Conservation (phyloP, 2,113 vertebrate genomes). For the Scophthalmus maximus region DNA sequence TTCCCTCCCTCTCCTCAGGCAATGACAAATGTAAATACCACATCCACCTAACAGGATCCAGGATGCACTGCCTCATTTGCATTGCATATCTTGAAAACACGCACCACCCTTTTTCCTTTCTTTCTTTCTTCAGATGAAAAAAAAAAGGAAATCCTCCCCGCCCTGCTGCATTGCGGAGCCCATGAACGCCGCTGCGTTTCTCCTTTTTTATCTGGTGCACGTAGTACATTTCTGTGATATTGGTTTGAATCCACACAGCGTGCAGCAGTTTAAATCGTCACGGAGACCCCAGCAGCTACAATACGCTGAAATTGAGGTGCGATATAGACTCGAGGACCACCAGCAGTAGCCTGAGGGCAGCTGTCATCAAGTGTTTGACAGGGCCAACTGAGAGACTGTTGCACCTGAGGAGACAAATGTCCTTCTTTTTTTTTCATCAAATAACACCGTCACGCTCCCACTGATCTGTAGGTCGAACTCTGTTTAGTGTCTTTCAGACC, state of each 20-base stretch:
- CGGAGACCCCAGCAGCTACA: background rate
- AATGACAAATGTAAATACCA: constrained; percentile 72
- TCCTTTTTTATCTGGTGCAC: background rate
- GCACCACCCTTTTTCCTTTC: constrained; percentile 46
- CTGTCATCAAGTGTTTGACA: constrained; percentile 43
- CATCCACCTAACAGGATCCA: constrained; percentile 80
- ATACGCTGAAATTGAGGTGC: background rate
- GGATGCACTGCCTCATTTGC: constrained; percentile 78
- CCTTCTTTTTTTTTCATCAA: constrained; percentile 6
- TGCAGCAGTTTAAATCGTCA: background rate
- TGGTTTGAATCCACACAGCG: background rate
- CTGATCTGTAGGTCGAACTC: background rate
- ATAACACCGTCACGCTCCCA: constrained; percentile 4
- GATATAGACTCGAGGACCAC: constrained; percentile 9
- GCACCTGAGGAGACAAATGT: constrained; percentile 49
- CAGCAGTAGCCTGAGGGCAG: constrained; percentile 37
- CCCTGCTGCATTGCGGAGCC: background rate
- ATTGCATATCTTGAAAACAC: constrained; percentile 70
- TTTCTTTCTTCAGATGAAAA: background rate
- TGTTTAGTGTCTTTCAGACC: background rate
- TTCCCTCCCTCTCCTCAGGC: constrained; percentile 70
- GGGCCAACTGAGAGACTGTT: constrained; percentile 41
- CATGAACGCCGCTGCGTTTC: no score
- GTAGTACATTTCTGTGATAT: no score
- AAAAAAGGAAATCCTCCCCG: background rate